Percentiles rank a stretch among this genome's conserved stretches.
Conservation (phyloP, 1,140 invertebrate genomes). For the Monomorium pharaonis region DNA sequence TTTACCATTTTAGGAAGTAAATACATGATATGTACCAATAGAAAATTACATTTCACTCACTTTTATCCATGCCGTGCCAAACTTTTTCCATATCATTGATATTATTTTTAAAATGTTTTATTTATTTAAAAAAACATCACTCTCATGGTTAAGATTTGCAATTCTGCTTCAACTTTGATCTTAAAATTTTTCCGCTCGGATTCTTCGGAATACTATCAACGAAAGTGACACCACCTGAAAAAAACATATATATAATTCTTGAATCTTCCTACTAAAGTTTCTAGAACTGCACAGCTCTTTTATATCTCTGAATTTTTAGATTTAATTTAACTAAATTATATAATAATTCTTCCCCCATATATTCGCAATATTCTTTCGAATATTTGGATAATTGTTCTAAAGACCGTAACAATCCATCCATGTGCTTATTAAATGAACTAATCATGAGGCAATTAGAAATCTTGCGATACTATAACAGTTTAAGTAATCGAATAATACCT, state of each 20-base stretch:
- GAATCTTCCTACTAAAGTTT: background rate
- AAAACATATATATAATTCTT: background rate
- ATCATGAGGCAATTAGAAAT: background rate
- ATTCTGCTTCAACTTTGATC: conserved; percentile 83
- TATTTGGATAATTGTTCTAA: background rate
- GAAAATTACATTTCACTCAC: background rate
- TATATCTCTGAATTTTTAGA: background rate
- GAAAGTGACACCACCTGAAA: conserved; percentile 85
- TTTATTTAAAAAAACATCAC: background rate
- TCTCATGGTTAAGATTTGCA: conserved; percentile 18
- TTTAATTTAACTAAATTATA: background rate
- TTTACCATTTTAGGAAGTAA: too few species aligned
- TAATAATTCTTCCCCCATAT: background rate
- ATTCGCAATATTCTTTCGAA: background rate
- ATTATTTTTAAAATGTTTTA: background rate
- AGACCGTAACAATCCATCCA: background rate
- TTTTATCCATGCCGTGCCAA: background rate
- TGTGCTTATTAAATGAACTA: conserved; percentile 17
- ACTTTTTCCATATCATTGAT: background rate
- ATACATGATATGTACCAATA: background rate
- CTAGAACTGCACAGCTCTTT: background rate
- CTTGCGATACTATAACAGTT: background rate
- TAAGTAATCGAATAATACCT: conserved; percentile 69
- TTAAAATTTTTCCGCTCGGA: conserved; percentile 89
- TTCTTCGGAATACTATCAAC: conserved; percentile 88